Conservation (phyloP, 2,113 vertebrate species). For the Bubo bubo region DNA sequence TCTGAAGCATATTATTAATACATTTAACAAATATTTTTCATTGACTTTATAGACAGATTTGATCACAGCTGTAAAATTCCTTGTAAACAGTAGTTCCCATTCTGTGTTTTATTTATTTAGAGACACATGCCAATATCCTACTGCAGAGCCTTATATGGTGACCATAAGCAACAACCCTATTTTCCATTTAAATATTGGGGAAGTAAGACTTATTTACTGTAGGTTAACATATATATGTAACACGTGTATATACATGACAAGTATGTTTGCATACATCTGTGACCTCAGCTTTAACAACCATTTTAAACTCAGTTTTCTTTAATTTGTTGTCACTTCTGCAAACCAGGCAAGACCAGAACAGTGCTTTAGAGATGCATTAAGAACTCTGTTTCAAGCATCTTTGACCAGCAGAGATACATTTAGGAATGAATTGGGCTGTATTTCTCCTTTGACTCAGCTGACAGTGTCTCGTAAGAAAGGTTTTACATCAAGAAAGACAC, state of each 20-base stretch:
- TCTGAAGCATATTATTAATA: neutral
- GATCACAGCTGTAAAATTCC: neutral
- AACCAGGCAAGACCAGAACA: neutral
- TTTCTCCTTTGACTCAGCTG: neutral
- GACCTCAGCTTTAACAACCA: neutral
- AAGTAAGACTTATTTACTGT: neutral
- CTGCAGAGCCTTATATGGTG: neutral
- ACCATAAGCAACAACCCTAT: neutral
- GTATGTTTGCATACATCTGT: neutral
- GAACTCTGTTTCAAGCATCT: neutral
- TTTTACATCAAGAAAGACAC: neutral
- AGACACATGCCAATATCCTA: neutral
- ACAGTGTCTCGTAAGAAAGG: neutral
- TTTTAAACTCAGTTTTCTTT: neutral
- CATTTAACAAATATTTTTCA: neutral
- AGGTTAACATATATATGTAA: neutral
- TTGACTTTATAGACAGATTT: neutral
- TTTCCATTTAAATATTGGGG: neutral
- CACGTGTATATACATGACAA: rapidly evolving
- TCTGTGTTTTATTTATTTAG: neutral
- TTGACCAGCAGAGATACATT: neutral
- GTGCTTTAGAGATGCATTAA: neutral
- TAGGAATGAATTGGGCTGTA: neutral
- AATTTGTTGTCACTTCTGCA: neutral
- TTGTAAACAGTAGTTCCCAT: neutral